Conservation (phyloP, 2,797 vertebrate species). For the Paguma larvata region DNA sequence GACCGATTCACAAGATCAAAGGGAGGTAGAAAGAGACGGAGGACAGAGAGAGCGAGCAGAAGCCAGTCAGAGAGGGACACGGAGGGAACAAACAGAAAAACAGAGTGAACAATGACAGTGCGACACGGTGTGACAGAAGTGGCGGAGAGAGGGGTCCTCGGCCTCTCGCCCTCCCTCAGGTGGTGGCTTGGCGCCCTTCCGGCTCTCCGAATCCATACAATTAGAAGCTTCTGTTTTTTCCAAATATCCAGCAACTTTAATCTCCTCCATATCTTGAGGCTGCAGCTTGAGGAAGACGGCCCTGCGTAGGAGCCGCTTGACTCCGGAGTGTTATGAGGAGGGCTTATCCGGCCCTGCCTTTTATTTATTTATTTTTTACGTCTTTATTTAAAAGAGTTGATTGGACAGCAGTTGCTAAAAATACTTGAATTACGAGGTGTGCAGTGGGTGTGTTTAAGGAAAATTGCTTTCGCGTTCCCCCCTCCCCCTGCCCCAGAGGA, state of each 20-base stretch:
- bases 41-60: not conserved
- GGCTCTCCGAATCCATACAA: slow-evolving; percentile 37
- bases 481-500: not conserved
- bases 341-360: not conserved
- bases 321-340: slow-evolving; percentile 9
- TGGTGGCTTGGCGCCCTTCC: not conserved
- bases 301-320: not conserved
- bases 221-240: slow-evolving; percentile 64
- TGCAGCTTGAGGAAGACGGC: slow-evolving; percentile 21
- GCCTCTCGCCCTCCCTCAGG: not conserved
- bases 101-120: not conserved
- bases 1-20: not conserved
- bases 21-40: not conserved
- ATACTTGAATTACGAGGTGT: not conserved
- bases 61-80: not conserved
- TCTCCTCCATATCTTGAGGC: slow-evolving; percentile 7
- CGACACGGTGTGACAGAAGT: not conserved
- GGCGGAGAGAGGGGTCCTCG: not conserved
- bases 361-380: not conserved
- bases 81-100: not conserved
- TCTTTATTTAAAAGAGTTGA: slow-evolving; percentile 29
- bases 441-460: not conserved
- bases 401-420: slow-evolving; percentile 8
- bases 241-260: slow-evolving; percentile 48
- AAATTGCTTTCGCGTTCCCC: not conserved